Percentiles rank a stretch among this genome's conserved stretches.
Evolutionary conservation across 2,797 vertebrate species (phyloP).

Genomic region (Meda fulgida): DNA sequence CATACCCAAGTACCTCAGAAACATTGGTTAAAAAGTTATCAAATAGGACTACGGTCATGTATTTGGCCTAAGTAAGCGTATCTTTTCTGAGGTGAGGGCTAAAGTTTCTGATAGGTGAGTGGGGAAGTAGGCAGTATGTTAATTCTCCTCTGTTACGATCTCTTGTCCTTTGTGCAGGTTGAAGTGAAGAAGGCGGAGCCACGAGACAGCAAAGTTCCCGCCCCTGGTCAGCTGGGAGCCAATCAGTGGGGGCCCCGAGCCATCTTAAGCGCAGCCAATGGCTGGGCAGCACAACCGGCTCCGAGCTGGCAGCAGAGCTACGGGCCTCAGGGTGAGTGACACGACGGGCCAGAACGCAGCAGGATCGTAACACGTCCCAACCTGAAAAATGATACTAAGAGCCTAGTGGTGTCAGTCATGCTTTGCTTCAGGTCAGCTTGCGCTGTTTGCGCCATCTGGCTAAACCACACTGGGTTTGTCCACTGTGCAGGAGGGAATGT

Average conservation of each 20-base stretch:
- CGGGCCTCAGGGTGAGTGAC: conserved; percentile 92
- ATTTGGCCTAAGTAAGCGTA: conserved; percentile 80
- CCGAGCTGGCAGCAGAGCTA: conserved; percentile 97
- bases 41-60: conserved; percentile 62
- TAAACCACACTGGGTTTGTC: conserved; percentile 39
- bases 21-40: conserved; percentile 77
- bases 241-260: conserved; percentile 95
- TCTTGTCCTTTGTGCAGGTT: conserved; percentile 93
- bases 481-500: conserved; percentile 5
- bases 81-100: conserved; percentile 62
- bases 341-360: conserved; percentile 18
- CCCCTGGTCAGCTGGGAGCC: conserved; percentile 86
- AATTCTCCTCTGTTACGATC: conserved; percentile 66
- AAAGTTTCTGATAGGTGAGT: conserved; percentile 78
- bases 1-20: conserved; percentile 88
- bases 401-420: conserved; percentile 53
- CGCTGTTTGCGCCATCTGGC: conserved; percentile 54
- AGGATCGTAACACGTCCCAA: conserved; percentile 59
- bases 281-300: conserved; percentile 96
- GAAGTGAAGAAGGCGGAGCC: conserved; percentile 99
- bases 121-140: conserved; percentile 40
- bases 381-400: conserved; percentile 50
- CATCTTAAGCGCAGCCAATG: conserved; percentile 94
- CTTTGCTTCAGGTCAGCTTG: conserved; percentile 49
- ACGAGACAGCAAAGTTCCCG: conserved; percentile 94